These are phyloP conservation scores for Mythimna loreyi DNA, from an alignment of 2,888 invertebrate genomes.

Conservation along the genomic window DNA sequence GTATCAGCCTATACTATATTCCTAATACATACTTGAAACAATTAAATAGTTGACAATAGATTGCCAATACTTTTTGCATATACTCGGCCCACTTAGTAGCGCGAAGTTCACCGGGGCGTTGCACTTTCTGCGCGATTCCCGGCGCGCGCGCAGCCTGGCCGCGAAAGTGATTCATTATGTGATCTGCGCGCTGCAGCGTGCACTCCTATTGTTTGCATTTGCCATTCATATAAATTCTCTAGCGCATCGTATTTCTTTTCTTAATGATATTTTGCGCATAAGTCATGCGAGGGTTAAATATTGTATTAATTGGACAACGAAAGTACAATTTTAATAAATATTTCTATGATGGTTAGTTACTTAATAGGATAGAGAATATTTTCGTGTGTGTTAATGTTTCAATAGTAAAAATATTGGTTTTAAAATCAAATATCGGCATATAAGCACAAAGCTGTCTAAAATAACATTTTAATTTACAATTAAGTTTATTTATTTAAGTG, in stretches of 20 bases:
- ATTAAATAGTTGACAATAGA: slow-evolving; percentile 30
- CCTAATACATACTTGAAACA: slow-evolving; percentile 11
- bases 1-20: too few relatives aligned
- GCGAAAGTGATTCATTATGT: slow-evolving; percentile 86
- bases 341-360: background rate
- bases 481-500: too few relatives aligned
- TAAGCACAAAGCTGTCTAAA: background rate
- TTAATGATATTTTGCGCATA: slow-evolving; percentile 21
- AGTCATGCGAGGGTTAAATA: slow-evolving; percentile 18
- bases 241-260: slow-evolving; percentile 37
- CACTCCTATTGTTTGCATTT: slow-evolving; percentile 66
- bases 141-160: slow-evolving; percentile 72
- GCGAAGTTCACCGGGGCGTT: slow-evolving; percentile 88
- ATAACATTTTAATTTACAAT: too few relatives aligned
- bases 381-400: too few relatives aligned
- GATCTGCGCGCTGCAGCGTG: slow-evolving; percentile 62
- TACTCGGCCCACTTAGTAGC: slow-evolving; percentile 80
- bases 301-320: slow-evolving; percentile 9
- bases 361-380: too few relatives aligned
- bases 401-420: background rate
- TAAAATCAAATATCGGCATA: too few relatives aligned
- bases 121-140: slow-evolving; percentile 84
- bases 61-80: slow-evolving; percentile 46
- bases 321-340: background rate
- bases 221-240: slow-evolving; percentile 63